Evolutionary conservation across 2,888 invertebrate species (phyloP), one percentile per base, ranked within the genome.

Genomic region (Melinopterus prodromus): DNA sequence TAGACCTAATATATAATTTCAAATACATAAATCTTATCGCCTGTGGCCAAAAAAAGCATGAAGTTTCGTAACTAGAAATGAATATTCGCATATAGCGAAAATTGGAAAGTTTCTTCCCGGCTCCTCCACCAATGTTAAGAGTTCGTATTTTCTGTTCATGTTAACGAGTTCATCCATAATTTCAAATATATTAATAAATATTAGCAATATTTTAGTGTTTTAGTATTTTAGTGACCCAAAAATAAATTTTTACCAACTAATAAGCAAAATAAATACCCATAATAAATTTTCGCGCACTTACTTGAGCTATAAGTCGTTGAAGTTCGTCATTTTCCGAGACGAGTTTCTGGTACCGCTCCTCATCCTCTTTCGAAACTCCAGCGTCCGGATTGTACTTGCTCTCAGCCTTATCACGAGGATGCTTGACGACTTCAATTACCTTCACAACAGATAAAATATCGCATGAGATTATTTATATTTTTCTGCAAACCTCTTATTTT

Each of bases 321-420:
- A 99, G 92, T 87, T 99, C 98, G 88, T 98, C 98, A 90, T 99
- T 99, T 91, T 99, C 99, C 82, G 93, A 93, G 80, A 98, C 92
- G 80, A 99, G 91, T 87, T 97, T 97, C 86, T 97, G 95, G 89
- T 98, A 98, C 82, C 95, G 93, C 89, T 99, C 98, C 88, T 99
- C 99, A 86, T 99, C 98, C 86, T 98, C 98, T 85, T 96, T 96
- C 38, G 95, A 95, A 86, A 94, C 92, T 36, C 94, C 94, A 37
- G 93, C 93, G 85, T 97, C 96, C 4, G 96, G 95, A 87, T 95
- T 96, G 86, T 96, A 97, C 86, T 96, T 96, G 84, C 94, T 96
- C 89, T 97, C 97, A 77, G 95, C 95, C 86, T 97, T 95, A 90
- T 97, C 97, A 86, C 94, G 94, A 3, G 97, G 97, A 90, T 97